These are phyloP conservation scores for Arenaria interpres DNA, from an alignment of 2,113 vertebrate genomes.

Conservation along the genomic window DNA sequence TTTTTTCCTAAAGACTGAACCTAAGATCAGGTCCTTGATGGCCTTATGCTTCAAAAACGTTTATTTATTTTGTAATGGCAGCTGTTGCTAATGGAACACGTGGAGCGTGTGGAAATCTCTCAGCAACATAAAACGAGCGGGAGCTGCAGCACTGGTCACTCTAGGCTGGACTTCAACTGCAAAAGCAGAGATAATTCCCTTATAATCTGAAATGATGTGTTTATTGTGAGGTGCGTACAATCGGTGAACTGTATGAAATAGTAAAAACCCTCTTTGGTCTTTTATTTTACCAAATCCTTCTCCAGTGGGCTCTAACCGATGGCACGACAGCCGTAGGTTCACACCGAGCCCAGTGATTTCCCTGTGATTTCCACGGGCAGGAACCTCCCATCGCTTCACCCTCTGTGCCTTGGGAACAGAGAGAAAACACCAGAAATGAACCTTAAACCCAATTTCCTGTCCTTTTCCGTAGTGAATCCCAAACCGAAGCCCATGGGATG, in stretches of 20 bases:
- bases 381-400: neutral
- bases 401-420: neutral
- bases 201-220: neutral
- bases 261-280: neutral
- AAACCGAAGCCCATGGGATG: neutral
- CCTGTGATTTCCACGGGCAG: too few species aligned
- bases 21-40: neutral
- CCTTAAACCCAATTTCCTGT: neutral
- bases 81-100: neutral
- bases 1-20: neutral
- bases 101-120: neutral
- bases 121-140: rapidly evolving
- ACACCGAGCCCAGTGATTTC: rapidly evolving
- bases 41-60: neutral
- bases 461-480: rapidly evolving
- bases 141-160: neutral
- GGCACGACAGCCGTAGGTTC: rapidly evolving
- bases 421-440: neutral
- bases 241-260: neutral
- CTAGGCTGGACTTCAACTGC: neutral
- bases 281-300: neutral
- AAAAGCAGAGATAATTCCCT: neutral
- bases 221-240: neutral
- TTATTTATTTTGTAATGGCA: neutral
- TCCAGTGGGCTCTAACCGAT: neutral